Base-by-base conservation (phyloP, 1,140 invertebrate genomes). In the Cardiocondyla obscurior region DNA sequence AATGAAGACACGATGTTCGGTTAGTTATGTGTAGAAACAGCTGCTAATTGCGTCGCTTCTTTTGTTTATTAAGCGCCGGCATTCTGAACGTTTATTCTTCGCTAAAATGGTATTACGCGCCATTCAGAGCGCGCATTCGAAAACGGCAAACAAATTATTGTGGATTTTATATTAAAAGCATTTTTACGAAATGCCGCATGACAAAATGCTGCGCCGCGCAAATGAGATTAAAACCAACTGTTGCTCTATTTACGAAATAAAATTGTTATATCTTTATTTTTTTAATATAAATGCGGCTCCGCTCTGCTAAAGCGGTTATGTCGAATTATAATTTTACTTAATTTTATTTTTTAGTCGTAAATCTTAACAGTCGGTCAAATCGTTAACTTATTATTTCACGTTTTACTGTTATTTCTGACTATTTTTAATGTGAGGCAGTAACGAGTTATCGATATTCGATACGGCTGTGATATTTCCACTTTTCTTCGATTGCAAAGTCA, bases 1-100 rank as follows among this genome's bases (percentile, higher is more conserved):
- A 55, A 69, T 79, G 62, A 79, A 79, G 74, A 79, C 62, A 69
- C 74, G 74, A 76, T 55, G 62, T 67, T 42, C 74, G 36, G n/a
- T 76, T 76, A 64, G 28, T 76, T 62, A 62, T 44, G 39, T 49
- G 60, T 22, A 67, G 46, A 77, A 53, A 60, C 60, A 1, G 46
- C 22, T 39, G 46, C 74, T 77, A 77, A 77, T 77, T 77, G 74
- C 46, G 44, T 19, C 44, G 46, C 74, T 67, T 28, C 74, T 67
- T 77, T 77, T 77, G 74, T 77, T 77, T 53, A 67, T 36, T 39
- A 62, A 49, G 72, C 25, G 16, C 70, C 25, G 12, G 44, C n/a
- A 33, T 74, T n/a, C 55, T 12, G 25, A 33, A 64, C 60, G n/a
- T n/a, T 36, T 53, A 30, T 39, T 77, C 51, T 51, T 77, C 44